These are phyloP conservation scores for Phoeniculus purpureus DNA, from an alignment of 2,797 vertebrate species.

Conservation along the genomic window DNA sequence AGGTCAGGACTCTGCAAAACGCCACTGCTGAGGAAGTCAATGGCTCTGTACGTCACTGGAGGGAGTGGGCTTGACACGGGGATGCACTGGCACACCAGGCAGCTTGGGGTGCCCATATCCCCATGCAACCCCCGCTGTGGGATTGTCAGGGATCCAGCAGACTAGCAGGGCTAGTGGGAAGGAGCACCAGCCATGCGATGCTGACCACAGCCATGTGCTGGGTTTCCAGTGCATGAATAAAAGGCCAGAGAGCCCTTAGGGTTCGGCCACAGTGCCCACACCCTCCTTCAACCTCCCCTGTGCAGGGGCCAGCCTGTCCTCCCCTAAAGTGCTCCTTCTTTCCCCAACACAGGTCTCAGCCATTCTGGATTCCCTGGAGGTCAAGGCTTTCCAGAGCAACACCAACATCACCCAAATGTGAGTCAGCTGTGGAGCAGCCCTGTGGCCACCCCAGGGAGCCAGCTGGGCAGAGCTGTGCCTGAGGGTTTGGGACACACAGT, in stretches of 20 bases:
- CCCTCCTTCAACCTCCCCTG: neutral
- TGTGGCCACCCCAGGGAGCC: accelerated
- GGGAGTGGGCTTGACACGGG: neutral
- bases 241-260: neutral
- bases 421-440: neutral
- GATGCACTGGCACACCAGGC: neutral
- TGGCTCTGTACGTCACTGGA: slow-evolving; percentile 26
- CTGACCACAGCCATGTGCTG: accelerated
- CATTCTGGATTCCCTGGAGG: slow-evolving; percentile 48
- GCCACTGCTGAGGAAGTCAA: slow-evolving; percentile 48
- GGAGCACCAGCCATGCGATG: accelerated
- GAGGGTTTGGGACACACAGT: neutral
- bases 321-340: neutral
- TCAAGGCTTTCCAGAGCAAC: slow-evolving; percentile 68
- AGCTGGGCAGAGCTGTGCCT: accelerated
- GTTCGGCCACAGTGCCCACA: accelerated
- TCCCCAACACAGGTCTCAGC: slow-evolving; percentile 25
- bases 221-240: neutral
- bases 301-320: accelerated
- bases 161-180: neutral
- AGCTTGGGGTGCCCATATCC: neutral
- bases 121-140: accelerated
- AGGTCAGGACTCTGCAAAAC: neutral
- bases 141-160: neutral
- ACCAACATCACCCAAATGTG: slow-evolving; percentile 43